Base-by-base conservation (phyloP, 1,140 invertebrate species). In the Carposina sasakii region DNA sequence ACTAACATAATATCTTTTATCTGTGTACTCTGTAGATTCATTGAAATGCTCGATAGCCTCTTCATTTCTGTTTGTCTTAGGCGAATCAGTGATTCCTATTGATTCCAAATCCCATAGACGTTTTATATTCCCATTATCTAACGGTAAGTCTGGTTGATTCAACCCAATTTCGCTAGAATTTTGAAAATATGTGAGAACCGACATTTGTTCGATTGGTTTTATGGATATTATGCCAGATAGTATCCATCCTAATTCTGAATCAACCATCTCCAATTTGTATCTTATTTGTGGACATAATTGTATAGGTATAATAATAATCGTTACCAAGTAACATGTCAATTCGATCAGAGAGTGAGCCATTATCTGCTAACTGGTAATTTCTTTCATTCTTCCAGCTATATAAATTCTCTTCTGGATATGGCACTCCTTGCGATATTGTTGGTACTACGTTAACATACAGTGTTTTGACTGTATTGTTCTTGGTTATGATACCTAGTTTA, bases 101-200 rank as follows among this genome's bases (percentile, higher is more conserved):
- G 60, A 56, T 54, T 63, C 54, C 15, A 63, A 31, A 20, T 63
- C 54, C 61, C 61, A 54, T 41, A 63, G 34, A 9, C 16, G 20
- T 28, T 51, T 63, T 8, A 56, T 13, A 21, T 52, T 31, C 24
- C 28, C 26, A n/a, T 15, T 24, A 6, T 47, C 41, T 26, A 60
- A 36, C 9, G 48, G 49, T 37, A 42, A 47, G 31, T 58, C 55
- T 10, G 47, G 55, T 41, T 45, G 20, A 41, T 48, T 45, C 3
- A 52, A 40, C 41, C 49, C 33, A 28, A 37, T 34, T 12, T 15
- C 45, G 1, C 26, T 28, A 31, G 46, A 26, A 28, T 45, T 30
- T 46, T 57, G 45, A 15, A 46, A 57, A 21, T 57, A 57, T n/a
- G 54, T 57, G 9, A 57, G 9, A n/a, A 48, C 43, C n/a, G n/a